Conservation (phyloP, 2,888 invertebrate species). For the Holacanthella duospinosa region DNA sequence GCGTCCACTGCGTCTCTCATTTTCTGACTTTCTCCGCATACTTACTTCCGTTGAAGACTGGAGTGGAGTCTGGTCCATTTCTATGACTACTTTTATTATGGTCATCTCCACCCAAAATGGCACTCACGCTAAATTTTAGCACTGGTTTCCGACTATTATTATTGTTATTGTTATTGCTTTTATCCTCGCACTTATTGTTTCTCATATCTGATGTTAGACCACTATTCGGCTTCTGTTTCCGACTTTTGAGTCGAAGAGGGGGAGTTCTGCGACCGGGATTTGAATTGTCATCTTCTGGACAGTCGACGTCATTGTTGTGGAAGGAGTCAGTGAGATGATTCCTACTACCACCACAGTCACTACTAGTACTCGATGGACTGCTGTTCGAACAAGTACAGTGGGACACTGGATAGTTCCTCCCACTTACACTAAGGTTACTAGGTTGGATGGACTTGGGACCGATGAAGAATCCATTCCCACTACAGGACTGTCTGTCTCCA, state of each 20-base stretch:
- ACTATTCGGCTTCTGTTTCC: background rate
- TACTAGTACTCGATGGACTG: conserved; percentile 11
- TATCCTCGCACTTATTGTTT: background rate
- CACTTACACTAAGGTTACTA: background rate
- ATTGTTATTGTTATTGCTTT: conserved; percentile 23
- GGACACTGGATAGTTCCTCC: conserved; percentile 12
- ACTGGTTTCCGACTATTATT: conserved; percentile 53
- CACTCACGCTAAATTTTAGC: conserved; percentile 85
- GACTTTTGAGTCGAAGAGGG: conserved; percentile 21
- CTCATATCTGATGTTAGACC: background rate
- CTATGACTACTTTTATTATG: conserved; percentile 30
- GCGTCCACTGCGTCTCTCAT: no score
- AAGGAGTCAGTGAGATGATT: background rate
- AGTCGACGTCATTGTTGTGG: background rate
- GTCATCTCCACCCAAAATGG: conserved; percentile 63
- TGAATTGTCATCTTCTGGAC: background rate
- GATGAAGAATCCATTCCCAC: background rate
- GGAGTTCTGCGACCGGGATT: background rate
- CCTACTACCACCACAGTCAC: conserved; percentile 10
- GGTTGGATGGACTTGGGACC: background rate
- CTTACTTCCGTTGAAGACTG: conserved; percentile 37
- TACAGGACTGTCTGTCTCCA: conserved; percentile 10
- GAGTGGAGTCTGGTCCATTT: conserved; percentile 29
- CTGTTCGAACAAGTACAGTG: conserved; percentile 3
- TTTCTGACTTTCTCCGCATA: no score